Conservation (phyloP, 2,113 vertebrate species). For the Clarias magur region DNA sequence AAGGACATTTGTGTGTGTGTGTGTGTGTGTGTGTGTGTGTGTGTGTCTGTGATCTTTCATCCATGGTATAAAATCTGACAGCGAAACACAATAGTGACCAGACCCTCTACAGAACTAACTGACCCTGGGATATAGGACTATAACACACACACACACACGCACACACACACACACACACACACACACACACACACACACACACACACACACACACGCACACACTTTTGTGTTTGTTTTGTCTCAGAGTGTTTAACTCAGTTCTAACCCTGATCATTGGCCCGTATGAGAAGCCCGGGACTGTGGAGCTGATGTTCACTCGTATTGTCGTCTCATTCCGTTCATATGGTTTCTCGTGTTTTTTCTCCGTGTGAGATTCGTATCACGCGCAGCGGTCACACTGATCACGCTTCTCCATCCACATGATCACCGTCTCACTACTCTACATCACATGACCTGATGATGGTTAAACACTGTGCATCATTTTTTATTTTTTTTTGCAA, state of each 20-base stretch:
- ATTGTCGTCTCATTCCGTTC: not conserved
- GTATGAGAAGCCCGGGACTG: conserved; percentile 16
- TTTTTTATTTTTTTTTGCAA: too few relatives aligned
- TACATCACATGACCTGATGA: not conserved
- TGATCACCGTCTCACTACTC: too few relatives aligned
- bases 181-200: too few relatives aligned
- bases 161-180: not conserved
- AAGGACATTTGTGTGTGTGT: conserved; percentile 46
- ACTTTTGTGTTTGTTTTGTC: not conserved
- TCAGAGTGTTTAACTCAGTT: conserved; percentile 42
- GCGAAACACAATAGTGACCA: not conserved
- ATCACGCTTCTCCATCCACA: too few relatives aligned
- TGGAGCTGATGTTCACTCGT: not conserved
- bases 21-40: conserved; percentile 35
- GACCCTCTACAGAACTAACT: not conserved
- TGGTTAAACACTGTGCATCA: too few relatives aligned
- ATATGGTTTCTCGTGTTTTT: not conserved
- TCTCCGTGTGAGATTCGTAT: not conserved
- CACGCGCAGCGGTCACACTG: not conserved
- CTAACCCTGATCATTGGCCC: conserved; percentile 38
- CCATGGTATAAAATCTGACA: conserved; percentile 10
- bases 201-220: too few relatives aligned
- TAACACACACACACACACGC: not conserved
- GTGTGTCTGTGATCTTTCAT: not conserved
- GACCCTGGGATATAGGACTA: not conserved